phyloP scores from a whole-genome alignment of 2,113 vertebrate species.

The Narcine bancroftii region DNA sequence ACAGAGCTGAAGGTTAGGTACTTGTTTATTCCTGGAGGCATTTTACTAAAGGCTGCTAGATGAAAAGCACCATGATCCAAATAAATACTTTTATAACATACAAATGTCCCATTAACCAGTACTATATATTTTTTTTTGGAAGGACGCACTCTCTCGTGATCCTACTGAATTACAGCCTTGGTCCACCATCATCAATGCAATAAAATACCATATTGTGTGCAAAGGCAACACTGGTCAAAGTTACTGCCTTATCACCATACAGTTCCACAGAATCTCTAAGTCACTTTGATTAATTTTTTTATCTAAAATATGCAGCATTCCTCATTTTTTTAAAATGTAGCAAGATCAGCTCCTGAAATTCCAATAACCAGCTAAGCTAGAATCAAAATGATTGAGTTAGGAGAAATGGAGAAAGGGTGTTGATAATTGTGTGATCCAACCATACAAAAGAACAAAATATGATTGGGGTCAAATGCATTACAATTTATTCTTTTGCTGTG shows the following conservation, averaged over 20 bases:
- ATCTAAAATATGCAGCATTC: too few species aligned
- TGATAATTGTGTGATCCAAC: too few species aligned
- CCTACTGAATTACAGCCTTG: not conserved
- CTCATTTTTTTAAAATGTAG: not conserved
- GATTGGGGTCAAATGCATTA: too few species aligned
- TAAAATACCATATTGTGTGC: not conserved
- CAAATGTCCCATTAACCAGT: not conserved
- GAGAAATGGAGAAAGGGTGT: not conserved
- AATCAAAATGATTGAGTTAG: not conserved
- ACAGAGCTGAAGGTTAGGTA: too few species aligned
- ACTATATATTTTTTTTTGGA: not conserved
- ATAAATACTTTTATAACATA: not conserved
- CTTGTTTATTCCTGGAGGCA: too few species aligned
- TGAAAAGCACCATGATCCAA: too few species aligned
- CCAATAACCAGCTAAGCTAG: too few species aligned
- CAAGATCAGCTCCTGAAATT: not conserved
- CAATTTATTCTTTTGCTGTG: not conserved
- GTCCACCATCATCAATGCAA: not conserved
- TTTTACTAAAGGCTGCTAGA: too few species aligned
- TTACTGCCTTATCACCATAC: not conserved
- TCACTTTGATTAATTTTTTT: too few species aligned
- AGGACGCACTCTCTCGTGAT: not conserved
- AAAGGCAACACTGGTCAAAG: not conserved
- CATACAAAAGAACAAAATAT: not conserved
- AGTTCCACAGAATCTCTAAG: too few species aligned